These are phyloP conservation scores for Cercopithecus mona DNA, from an alignment of 2,113 vertebrate species.

Conservation along the genomic window DNA sequence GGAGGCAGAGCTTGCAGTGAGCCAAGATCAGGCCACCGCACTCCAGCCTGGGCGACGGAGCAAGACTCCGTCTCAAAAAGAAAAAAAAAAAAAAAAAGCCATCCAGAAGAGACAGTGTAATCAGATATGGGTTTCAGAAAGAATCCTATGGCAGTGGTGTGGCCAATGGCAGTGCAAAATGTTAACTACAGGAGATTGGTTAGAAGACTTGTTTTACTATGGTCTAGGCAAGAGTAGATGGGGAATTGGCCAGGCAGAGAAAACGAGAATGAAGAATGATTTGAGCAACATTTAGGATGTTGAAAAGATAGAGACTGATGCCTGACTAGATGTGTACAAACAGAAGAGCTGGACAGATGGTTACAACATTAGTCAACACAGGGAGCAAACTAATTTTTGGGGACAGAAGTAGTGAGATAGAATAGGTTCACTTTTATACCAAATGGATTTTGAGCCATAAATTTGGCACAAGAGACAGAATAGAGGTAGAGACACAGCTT, in stretches of 20 bases:
- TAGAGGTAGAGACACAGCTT: neutral
- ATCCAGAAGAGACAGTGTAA: neutral
- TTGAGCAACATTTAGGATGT: neutral
- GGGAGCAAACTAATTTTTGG: neutral
- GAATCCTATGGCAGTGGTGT: neutral
- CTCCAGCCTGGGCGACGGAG: too few relatives aligned
- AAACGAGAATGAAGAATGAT: neutral
- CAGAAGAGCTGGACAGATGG: neutral
- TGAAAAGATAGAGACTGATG: neutral
- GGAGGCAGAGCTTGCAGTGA: rapidly evolving
- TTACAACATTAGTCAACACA: neutral
- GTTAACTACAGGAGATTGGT: neutral
- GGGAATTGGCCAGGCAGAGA: neutral
- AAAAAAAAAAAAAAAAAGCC: neutral
- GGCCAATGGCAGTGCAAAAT: neutral
- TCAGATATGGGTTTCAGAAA: neutral
- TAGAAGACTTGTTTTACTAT: neutral
- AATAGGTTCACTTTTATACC: neutral
- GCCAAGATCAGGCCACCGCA: rapidly evolving
- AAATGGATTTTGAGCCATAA: neutral
- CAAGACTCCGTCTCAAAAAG: too few relatives aligned
- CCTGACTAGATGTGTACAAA: neutral
- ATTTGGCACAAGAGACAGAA: neutral
- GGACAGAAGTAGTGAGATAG: neutral
- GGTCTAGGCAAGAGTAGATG: neutral